Evolutionary conservation across 2,888 invertebrate genomes (phyloP).

Genomic region (Alsophila aescularia): DNA sequence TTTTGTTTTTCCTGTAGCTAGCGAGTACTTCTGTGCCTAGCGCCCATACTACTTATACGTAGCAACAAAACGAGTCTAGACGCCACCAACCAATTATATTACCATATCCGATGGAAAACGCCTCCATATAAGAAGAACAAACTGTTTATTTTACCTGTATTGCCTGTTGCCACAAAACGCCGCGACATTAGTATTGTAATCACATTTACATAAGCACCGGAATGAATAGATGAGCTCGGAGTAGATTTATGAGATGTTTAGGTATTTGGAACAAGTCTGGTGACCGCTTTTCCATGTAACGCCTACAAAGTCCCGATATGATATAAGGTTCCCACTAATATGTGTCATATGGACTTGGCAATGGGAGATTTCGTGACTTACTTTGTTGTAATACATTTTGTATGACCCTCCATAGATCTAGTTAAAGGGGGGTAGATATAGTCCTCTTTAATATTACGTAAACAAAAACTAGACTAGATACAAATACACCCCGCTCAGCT

Average conservation of each 20-base stretch:
- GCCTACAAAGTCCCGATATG: conserved; percentile 5
- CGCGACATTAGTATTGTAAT: conserved; percentile 9
- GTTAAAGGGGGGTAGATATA: too few relatives aligned
- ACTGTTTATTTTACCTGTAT: conserved; percentile 21
- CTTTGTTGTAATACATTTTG: background rate
- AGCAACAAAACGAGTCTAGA: conserved; percentile 5
- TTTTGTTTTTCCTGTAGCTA: too few relatives aligned
- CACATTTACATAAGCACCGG: conserved; percentile 24
- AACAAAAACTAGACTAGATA: too few relatives aligned
- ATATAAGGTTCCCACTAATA: conserved; percentile 1
- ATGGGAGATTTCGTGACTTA: background rate
- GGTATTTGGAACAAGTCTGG: conserved; percentile 8
- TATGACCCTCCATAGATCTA: too few relatives aligned
- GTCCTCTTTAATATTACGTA: too few relatives aligned
- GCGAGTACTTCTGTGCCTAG: background rate
- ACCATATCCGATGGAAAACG: conserved; percentile 27
- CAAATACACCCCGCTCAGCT: too few relatives aligned
- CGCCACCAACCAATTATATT: conserved; percentile 26
- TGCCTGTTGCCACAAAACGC: conserved; percentile 12
- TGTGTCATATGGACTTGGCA: background rate
- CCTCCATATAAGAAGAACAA: conserved; percentile 22
- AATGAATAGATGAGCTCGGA: conserved; percentile 16
- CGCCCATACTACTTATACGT: conserved; percentile 3
- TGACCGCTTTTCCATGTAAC: conserved; percentile 10
- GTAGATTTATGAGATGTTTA: conserved; percentile 10